Base-by-base conservation (phyloP, 1,140 invertebrate genomes). In the Musca vetustissima region DNA sequence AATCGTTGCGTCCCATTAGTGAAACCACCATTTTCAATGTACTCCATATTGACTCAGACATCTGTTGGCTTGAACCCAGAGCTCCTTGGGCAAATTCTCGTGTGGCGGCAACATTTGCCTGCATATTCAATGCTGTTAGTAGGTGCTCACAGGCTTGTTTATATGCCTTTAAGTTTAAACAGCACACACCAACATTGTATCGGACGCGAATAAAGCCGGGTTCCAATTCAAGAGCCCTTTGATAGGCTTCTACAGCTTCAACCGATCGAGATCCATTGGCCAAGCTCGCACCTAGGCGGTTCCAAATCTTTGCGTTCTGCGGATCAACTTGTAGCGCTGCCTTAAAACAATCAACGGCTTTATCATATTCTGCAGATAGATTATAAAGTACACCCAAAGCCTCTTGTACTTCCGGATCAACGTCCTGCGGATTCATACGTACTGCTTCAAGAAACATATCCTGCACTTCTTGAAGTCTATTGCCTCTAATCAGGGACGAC, bases 131-230 rank as follows among this genome's bases (percentile, higher is more conserved):
- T 0, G 97, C 96, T 15, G 90, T 90, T 22, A 99, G 78, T 73
- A 99, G 92, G 84, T 99, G 97, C 84, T 98, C 96, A 43, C 92
- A 93, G 11, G 97, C 97, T 87, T 99, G 93, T 76, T 89, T 94
- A 77, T 98, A 92, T 24, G 94, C 93, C 74, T 91, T 91, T n/a
- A 99, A 87, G 85, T 98, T 98, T 79, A 98, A 94, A 81, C 97
- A 99, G 66, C 95, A 94, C 59, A 99, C 98, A 9, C 97, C 98
- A 65, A 99, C 90, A 85, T 99, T 99, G 78, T 98, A 99, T 72
- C 98, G 88, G 19, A 97, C 96, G 64, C 98, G 87, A 71, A 99
- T 97, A 82, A 97, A 99, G 15, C 97, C 97, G 4, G 98, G 98
- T 64, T 93, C 91, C 25, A 99, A 84, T 80, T 93, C 88, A 22